These are phyloP conservation scores for Parazoanthus swiftii DNA, from an alignment of 92 coral and sea anemone genomes.

Conservation along the genomic window DNA sequence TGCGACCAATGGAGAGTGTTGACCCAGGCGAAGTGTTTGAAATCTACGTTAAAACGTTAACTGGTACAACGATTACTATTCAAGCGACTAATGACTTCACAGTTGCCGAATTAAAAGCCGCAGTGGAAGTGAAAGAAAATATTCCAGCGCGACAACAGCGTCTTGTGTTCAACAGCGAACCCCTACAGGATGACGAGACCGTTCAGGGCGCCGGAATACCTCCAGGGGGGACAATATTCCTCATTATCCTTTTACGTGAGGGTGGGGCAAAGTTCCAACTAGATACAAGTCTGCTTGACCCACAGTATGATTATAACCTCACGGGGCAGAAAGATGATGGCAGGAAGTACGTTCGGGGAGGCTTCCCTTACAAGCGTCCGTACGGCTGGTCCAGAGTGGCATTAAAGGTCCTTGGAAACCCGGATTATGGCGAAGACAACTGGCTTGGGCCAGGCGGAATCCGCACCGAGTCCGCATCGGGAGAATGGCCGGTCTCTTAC, in stretches of 20 bases:
- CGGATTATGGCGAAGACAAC: slow-evolving; percentile 29
- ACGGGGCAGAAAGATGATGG: slow-evolving; percentile 60
- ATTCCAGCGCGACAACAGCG: slow-evolving; percentile 35
- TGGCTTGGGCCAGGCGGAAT: slow-evolving; percentile 77
- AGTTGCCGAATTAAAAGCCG: slow-evolving; percentile 45
- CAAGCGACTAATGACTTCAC: slow-evolving; percentile 40
- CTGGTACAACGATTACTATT: slow-evolving; percentile 39
- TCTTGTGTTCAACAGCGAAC: slow-evolving; percentile 37
- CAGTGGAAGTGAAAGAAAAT: slow-evolving; percentile 38
- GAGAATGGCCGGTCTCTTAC: slow-evolving; percentile 81
- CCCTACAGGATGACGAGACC: slow-evolving; percentile 44
- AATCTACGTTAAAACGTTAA: slow-evolving; percentile 33
- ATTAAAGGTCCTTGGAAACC: slow-evolving; percentile 46
- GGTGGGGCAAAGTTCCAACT: slow-evolving; percentile 37
- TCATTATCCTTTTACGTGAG: slow-evolving; percentile 24
- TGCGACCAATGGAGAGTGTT: slow-evolving; percentile 42
- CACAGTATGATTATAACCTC: slow-evolving; percentile 56
- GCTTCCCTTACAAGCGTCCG: slow-evolving; percentile 61
- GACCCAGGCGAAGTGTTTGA: slow-evolving; percentile 34
- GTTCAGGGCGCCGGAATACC: slow-evolving; percentile 23
- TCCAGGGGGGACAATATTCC: slow-evolving; percentile 37
- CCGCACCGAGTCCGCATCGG: slow-evolving; percentile 50
- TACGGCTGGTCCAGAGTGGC: slow-evolving; percentile 75
- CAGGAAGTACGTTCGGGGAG: slow-evolving; percentile 55
- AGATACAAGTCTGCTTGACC: slow-evolving; percentile 46